These are phyloP conservation scores for Cranoglanis bouderius DNA, from an alignment of 2,113 vertebrate species.

Conservation along the genomic window DNA sequence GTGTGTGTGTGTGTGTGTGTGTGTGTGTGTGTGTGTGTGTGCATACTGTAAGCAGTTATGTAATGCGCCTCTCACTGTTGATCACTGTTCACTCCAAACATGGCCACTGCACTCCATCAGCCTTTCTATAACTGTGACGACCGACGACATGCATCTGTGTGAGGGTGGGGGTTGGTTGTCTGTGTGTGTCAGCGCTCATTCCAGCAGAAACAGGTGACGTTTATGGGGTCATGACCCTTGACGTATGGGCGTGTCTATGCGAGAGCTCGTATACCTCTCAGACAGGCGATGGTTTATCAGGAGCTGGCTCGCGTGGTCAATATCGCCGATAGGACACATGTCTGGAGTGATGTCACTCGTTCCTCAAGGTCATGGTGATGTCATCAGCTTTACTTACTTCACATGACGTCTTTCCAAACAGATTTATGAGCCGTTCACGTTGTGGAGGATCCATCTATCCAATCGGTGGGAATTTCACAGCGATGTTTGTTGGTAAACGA, in stretches of 20 bases:
- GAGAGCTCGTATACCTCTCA: neutral
- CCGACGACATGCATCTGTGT: neutral
- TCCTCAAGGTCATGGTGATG: neutral
- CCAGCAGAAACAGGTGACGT: neutral
- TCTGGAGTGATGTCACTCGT: neutral
- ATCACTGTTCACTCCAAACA: neutral
- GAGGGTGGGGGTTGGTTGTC: neutral
- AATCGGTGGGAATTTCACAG: neutral
- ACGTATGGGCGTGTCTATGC: neutral
- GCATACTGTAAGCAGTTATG: neutral
- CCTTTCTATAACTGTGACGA: neutral
- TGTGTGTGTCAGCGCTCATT: neutral
- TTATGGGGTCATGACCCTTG: constrained; percentile 8
- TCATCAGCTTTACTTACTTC: neutral
- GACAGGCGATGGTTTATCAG: neutral
- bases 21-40: neutral
- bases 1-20: neutral
- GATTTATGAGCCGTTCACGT: neutral
- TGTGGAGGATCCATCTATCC: neutral
- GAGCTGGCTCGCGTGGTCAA: neutral
- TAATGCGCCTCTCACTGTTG: neutral
- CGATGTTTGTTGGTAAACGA: too few relatives aligned
- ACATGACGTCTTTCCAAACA: neutral
- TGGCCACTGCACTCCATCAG: constrained; percentile 6
- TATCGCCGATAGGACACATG: neutral